phyloP scores from a whole-genome alignment of 2,113 vertebrate species.

The Mystacornis crossleyi region DNA sequence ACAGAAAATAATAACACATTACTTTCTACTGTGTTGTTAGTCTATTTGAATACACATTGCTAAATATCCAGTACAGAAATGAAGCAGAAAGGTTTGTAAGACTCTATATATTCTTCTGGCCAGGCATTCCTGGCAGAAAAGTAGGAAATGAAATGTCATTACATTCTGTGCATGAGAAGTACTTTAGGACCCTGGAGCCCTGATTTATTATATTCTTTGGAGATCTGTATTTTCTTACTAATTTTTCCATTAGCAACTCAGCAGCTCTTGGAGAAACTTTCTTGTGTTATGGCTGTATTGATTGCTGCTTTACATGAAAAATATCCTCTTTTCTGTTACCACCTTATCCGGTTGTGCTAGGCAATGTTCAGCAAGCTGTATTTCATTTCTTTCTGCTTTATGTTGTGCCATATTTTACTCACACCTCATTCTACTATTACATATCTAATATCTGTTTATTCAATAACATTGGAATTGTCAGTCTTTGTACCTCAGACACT shows the following conservation, averaged over 20 bases:
- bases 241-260: conserved; percentile 50
- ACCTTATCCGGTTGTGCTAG: not conserved
- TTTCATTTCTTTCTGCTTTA: not conserved
- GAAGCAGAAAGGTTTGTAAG: not conserved
- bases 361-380: not conserved
- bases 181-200: not conserved
- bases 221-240: conserved; percentile 20
- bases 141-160: conserved; percentile 40
- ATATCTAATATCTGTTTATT: not conserved
- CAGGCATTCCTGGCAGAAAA: conserved; percentile 1
- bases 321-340: conserved; percentile 7
- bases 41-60: not conserved
- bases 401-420: not conserved
- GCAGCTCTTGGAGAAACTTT: not conserved
- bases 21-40: not conserved
- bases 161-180: not conserved
- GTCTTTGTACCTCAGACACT: not conserved
- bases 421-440: not conserved
- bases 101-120: not conserved
- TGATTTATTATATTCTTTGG: conserved; percentile 34
- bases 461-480: not conserved
- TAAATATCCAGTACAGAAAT: not conserved
- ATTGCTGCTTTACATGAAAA: not conserved
- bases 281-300: not conserved
- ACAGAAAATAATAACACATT: not conserved